Percentiles rank a stretch among this genome's conserved stretches.
phyloP scores from a whole-genome alignment of 2,797 vertebrate genomes.

The Hylomyscus alleni region DNA sequence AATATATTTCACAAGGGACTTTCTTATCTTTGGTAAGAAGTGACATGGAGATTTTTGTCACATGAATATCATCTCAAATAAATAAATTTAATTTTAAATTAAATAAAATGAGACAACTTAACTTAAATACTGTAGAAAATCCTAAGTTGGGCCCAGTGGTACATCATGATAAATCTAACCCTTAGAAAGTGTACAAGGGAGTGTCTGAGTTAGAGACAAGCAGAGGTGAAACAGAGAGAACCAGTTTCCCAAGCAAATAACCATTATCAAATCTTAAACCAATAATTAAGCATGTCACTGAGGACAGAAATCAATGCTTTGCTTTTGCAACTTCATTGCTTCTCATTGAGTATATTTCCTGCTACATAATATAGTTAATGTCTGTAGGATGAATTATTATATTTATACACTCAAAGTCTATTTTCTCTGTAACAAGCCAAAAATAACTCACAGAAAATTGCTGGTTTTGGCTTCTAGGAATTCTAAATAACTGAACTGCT shows the following conservation, averaged over 20 bases:
- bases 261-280: not conserved
- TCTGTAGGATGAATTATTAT: not conserved
- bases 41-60: not conserved
- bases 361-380: not conserved
- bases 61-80: not conserved
- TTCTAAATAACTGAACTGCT: not conserved
- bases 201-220: not conserved
- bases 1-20: not conserved
- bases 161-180: not conserved
- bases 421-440: not conserved
- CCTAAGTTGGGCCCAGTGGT: not conserved
- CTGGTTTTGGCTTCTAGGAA: not conserved
- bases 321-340: not conserved
- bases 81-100: not conserved
- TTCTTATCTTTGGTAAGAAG: not conserved
- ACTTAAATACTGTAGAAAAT: not conserved
- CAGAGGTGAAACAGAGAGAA: not conserved
- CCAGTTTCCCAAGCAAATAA: not conserved
- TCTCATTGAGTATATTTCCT: not conserved
- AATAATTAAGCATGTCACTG: not conserved
- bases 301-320: not conserved
- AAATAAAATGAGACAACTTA: not conserved
- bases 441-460: not conserved
- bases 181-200: rapidly evolving
- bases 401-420: not conserved